phyloP scores from a whole-genome alignment of 2,888 invertebrate genomes.

The Caenorhabditis zanzibari region DNA sequence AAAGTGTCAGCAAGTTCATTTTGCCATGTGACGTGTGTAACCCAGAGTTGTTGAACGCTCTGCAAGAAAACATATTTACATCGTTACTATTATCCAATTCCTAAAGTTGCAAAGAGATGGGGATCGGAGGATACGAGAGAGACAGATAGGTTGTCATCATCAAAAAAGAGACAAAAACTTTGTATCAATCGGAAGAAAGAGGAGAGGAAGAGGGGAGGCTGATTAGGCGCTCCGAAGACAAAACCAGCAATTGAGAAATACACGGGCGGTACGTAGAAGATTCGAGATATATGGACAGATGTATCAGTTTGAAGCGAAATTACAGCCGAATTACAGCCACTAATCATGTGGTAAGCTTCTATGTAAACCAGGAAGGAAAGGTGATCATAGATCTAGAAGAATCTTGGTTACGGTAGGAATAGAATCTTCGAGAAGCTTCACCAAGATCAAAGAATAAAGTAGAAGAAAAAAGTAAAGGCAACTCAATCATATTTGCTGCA shows the following conservation, averaged over 20 bases:
- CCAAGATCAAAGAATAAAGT: slow-evolving; percentile 23
- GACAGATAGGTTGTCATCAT: slow-evolving; percentile 27
- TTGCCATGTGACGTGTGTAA: slow-evolving; percentile 63
- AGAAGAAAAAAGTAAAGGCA: slow-evolving; percentile 23
- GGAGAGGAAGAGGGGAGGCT: slow-evolving; percentile 4
- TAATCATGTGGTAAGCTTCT: too few species aligned
- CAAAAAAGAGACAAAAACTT: slow-evolving; percentile 50
- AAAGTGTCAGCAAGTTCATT: slow-evolving; percentile 50
- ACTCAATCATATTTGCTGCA: slow-evolving; percentile 62
- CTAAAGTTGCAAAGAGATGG: slow-evolving; percentile 32
- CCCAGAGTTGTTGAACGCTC: slow-evolving; percentile 42
- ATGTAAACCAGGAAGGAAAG: neutral
- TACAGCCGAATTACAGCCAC: neutral
- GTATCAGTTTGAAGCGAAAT: neutral
- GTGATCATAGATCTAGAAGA: slow-evolving; percentile 40
- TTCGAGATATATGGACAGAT: slow-evolving; percentile 13
- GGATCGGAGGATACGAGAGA: neutral
- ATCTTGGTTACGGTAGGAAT: neutral
- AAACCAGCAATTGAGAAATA: slow-evolving; percentile 40
- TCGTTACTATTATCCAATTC: neutral
- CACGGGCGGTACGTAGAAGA: slow-evolving; percentile 44
- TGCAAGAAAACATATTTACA: slow-evolving; percentile 16
- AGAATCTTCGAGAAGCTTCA: slow-evolving; percentile 25
- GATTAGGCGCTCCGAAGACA: slow-evolving; percentile 60
- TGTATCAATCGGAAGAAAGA: slow-evolving; percentile 57